These are phyloP conservation scores for Oreochromis niloticus DNA, from an alignment of 2,113 vertebrate species.

Conservation along the genomic window DNA sequence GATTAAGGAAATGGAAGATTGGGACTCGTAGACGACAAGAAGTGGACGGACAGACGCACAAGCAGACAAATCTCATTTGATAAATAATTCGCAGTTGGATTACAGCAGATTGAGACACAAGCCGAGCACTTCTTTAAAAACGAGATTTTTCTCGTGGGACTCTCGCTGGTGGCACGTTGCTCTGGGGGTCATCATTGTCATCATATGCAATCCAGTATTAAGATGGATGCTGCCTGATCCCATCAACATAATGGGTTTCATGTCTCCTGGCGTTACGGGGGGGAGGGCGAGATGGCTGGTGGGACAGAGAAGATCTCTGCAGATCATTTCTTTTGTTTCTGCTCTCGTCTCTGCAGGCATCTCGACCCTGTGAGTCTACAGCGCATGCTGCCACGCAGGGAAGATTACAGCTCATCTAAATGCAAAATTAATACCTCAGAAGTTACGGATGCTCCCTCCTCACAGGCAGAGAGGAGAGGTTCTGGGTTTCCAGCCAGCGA, in stretches of 20 bases:
- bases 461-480: not conserved
- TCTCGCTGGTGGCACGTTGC: constrained; percentile 2
- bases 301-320: constrained; percentile 5
- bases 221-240: constrained; percentile 52
- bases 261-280: constrained; percentile 16
- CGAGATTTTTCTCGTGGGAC: not conserved
- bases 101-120: constrained; percentile 3
- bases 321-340: constrained; percentile 48
- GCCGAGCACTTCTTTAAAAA: not conserved
- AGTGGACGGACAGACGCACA: constrained; percentile 2
- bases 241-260: constrained; percentile 56
- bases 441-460: not conserved
- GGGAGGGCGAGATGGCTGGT: not conserved
- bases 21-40: not conserved
- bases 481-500: not conserved
- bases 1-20: constrained; percentile 33
- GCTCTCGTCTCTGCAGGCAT: constrained; percentile 23
- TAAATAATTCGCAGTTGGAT: constrained; percentile 28
- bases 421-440: not conserved
- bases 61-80: not conserved
- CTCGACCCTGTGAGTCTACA: not conserved
- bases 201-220: constrained; percentile 17
- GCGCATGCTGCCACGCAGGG: not conserved
- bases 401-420: not conserved
- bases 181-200: constrained; percentile 22